These are phyloP conservation scores for Meliscaeva auricollis DNA, from an alignment of 2,888 invertebrate species.

Conservation along the genomic window DNA sequence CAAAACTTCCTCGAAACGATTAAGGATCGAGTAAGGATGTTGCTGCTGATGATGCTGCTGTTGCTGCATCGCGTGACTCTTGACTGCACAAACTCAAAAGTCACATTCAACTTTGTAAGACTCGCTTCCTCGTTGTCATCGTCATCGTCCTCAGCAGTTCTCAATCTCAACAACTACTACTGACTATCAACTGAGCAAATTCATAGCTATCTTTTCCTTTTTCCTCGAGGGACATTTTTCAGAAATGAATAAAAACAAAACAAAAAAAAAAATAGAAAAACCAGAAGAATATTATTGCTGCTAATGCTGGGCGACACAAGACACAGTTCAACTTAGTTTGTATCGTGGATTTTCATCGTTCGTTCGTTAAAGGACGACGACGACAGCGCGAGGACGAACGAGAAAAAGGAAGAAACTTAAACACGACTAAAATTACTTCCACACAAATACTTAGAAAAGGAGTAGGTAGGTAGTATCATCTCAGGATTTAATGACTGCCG, in stretches of 20 bases:
- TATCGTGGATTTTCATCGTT: constrained; percentile 39
- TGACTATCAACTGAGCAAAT: constrained; percentile 50
- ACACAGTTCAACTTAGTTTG: constrained; percentile 60
- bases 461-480: constrained; percentile 48
- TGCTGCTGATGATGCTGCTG: constrained; percentile 18
- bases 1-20: constrained; percentile 44
- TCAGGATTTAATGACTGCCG: constrained; percentile 72
- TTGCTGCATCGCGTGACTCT: constrained; percentile 55
- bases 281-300: constrained; percentile 1
- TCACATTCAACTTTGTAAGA: constrained; percentile 60
- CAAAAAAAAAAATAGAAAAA: not conserved
- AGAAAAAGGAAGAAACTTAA: constrained; percentile 47
- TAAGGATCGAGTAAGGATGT: constrained; percentile 44
- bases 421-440: constrained; percentile 58
- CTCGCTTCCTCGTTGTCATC: not conserved
- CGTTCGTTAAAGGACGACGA: constrained; percentile 55
- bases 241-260: not conserved
- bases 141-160: constrained; percentile 6
- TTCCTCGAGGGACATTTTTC: constrained; percentile 31
- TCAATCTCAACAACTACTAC: constrained; percentile 35
- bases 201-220: constrained; percentile 34
- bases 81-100: constrained; percentile 72
- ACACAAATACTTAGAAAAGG: constrained; percentile 41
- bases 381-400: constrained; percentile 11
- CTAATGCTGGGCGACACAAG: constrained; percentile 68